Base-by-base conservation (phyloP, 2,888 invertebrate species). In the Diachrysia chrysitis region DNA sequence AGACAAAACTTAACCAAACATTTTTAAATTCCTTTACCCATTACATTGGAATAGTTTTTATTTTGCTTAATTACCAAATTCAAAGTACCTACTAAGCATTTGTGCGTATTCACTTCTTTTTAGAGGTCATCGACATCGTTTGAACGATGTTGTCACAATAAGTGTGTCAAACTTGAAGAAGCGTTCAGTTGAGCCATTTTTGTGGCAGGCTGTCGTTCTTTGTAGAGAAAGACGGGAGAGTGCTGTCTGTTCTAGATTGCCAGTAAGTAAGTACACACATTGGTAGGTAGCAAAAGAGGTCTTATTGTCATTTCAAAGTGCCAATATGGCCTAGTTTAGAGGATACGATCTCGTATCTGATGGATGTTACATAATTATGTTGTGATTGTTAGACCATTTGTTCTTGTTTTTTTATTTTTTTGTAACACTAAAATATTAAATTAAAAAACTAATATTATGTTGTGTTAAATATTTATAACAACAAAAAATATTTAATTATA, bases 211-310 rank as follows among this genome's bases (percentile, higher is more conserved):
- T 42, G 14, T 42, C n/a, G 42, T 42, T 42, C 42, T 42, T 42
- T n/a, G 42, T n/a, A n/a, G n/a, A 42, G 42, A 42, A 42, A n/a
- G 42, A 42, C 42, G n/a, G n/a, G n/a, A n/a, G 42, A 42, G n/a
- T n/a, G 42, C n/a, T 42, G n/a, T 42, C 42, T 42, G 42, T n/a
- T 6, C 42, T 42, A 42, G 42, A 42, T 42, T 42, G 37, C 4
- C 16, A 16, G 14, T 14, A n/a, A 4, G 1, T 37, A 14, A 4
- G 16, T 16, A 35, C 12, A 35, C 1, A 37, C 37, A 16, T 14
- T 16, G 16, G 16, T 37, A 37, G 37, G 16, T 37, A 4, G 14
- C 14, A 16, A 14, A 16, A 37, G 16, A 37, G 16, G 16, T 37
- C 14, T 37, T 37, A 37, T 37, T 37, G 37, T 37, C 37, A 37